A percentile compares a stretch with the other conserved stretches of the same genome.
phyloP scores from a whole-genome alignment of 2,113 vertebrate species.

The Aphelocoma coerulescens region DNA sequence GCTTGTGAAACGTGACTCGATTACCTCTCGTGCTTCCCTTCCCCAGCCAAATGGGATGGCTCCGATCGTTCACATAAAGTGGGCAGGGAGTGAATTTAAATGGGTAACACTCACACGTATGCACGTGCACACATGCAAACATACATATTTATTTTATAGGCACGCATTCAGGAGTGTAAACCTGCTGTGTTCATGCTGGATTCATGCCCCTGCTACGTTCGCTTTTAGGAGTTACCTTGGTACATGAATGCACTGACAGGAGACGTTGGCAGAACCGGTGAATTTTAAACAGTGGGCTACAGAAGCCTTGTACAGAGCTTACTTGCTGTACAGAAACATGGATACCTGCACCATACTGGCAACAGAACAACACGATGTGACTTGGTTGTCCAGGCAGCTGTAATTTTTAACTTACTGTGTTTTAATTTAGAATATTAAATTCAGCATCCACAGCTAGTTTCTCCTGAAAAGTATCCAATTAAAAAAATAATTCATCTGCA shows the following conservation, averaged over 20 bases:
- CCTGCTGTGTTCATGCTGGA: background rate
- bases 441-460: background rate
- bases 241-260: background rate
- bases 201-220: background rate
- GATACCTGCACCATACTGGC: background rate
- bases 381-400: background rate
- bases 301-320: background rate
- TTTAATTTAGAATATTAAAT: background rate
- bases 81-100: background rate
- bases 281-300: background rate
- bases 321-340: background rate
- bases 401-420: background rate
- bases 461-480: background rate
- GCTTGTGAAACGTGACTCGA: background rate
- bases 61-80: background rate
- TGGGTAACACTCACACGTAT: background rate
- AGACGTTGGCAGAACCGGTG: background rate
- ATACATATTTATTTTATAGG: background rate
- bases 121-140: background rate
- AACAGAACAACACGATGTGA: background rate
- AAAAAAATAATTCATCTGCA: background rate
- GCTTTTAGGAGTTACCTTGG: background rate
- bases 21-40: background rate
- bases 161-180: background rate
- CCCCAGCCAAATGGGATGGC: background rate